phyloP scores from a whole-genome alignment of 2,797 vertebrate species.

The Cygnus olor region DNA sequence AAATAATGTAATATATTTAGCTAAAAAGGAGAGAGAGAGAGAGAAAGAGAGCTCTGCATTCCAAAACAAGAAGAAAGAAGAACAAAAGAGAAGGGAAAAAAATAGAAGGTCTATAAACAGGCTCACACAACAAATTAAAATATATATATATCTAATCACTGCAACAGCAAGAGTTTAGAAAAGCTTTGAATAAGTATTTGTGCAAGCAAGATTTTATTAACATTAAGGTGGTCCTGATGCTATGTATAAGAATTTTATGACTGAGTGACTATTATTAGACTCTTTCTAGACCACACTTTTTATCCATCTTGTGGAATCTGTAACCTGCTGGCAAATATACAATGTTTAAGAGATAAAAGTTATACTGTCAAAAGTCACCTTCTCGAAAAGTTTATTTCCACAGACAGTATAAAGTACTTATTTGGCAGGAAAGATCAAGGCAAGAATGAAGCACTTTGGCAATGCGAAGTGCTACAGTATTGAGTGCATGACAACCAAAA shows the following conservation, averaged over 20 bases:
- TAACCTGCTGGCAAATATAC: neutral
- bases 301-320: neutral
- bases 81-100: neutral
- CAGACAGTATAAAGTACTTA: neutral
- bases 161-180: neutral
- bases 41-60: neutral
- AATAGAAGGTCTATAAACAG: neutral
- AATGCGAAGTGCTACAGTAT: neutral
- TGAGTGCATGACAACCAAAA: neutral
- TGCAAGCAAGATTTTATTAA: neutral
- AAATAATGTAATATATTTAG: neutral
- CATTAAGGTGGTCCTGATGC: neutral
- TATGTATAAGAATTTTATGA: neutral
- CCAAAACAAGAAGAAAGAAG: neutral
- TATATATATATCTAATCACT: neutral
- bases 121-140: neutral
- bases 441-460: neutral
- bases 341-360: neutral
- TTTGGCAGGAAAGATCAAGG: neutral
- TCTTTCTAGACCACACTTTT: neutral
- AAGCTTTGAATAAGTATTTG: neutral
- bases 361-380: neutral
- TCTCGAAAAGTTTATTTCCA: neutral
- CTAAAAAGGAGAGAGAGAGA: neutral
- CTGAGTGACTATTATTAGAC: neutral